Conservation (phyloP, 1,140 invertebrate genomes). For the Drosophila prosaltans region DNA sequence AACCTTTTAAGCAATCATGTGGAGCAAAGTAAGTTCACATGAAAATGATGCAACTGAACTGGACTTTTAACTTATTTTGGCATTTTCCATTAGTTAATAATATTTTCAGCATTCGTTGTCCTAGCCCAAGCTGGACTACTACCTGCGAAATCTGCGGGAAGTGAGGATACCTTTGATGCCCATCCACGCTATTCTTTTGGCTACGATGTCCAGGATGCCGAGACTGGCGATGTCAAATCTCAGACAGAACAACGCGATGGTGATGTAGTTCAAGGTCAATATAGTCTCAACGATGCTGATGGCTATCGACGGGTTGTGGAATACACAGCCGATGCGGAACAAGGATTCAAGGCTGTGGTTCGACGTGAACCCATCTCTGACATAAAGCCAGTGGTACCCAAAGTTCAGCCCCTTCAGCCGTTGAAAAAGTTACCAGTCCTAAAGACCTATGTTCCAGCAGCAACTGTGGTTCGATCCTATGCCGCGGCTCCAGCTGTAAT, state of each 20-base stretch:
- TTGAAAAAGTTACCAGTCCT: slow-evolving; percentile 34
- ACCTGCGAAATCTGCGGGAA: slow-evolving; percentile 27
- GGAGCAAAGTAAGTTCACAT: slow-evolving; percentile 44
- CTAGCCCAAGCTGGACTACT: slow-evolving; percentile 48
- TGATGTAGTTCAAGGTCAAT: slow-evolving; percentile 85
- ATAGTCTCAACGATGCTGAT: slow-evolving; percentile 79
- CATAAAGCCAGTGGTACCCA: slow-evolving; percentile 22
- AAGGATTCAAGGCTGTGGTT: slow-evolving; percentile 82
- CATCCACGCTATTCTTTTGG: slow-evolving; percentile 84
- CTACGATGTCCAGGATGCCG: slow-evolving; percentile 84
- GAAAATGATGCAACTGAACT: background rate
- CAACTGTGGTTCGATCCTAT: slow-evolving; percentile 57
- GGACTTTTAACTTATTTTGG: background rate
- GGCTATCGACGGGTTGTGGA: slow-evolving; percentile 81
- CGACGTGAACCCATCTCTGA: slow-evolving; percentile 78
- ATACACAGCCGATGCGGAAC: slow-evolving; percentile 77
- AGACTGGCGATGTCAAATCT: slow-evolving; percentile 85
- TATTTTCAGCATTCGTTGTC: slow-evolving; percentile 38
- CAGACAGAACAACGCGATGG: slow-evolving; percentile 85
- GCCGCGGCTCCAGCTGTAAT: slow-evolving; percentile 47
- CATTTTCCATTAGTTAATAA: slow-evolving; percentile 22
- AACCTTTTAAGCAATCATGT: slow-evolving; percentile 45
- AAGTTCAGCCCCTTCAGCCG: slow-evolving; percentile 24
- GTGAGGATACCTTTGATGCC: slow-evolving; percentile 67
- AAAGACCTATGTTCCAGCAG: slow-evolving; percentile 34